phyloP scores from a whole-genome alignment of 2,888 invertebrate genomes.

The Clanis bilineata region DNA sequence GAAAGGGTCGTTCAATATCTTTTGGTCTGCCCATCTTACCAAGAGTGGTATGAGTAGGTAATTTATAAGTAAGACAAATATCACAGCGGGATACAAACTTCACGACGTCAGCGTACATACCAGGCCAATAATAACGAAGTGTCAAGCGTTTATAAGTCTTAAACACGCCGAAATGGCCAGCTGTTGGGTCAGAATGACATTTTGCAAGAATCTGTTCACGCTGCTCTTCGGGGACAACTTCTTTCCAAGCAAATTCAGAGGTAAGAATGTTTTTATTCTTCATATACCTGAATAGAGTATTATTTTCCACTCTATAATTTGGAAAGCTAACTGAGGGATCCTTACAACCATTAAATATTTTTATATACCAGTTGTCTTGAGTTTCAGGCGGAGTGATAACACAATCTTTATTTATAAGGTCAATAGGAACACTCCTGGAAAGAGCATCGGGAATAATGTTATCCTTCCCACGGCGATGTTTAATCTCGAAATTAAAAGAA shows the following conservation, averaged over 20 bases:
- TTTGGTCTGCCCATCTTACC: constrained; percentile 32
- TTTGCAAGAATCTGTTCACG: constrained; percentile 17
- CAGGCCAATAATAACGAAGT: constrained; percentile 29
- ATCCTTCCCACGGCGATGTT: constrained; percentile 30
- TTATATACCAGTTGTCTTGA: constrained; percentile 23
- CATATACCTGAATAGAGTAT: constrained; percentile 20
- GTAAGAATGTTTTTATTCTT: constrained; percentile 21
- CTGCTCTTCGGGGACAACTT: constrained; percentile 25
- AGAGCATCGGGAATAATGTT: constrained; percentile 31
- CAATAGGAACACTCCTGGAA: not conserved
- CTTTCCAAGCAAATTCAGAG: constrained; percentile 33
- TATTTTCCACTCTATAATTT: constrained; percentile 25
- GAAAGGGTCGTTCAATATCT: constrained; percentile 17
- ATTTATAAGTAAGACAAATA: not conserved
- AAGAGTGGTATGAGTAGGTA: constrained; percentile 13
- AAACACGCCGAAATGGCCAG: constrained; percentile 29
- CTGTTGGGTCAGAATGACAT: constrained; percentile 29
- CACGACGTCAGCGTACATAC: not conserved
- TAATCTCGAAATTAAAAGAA: constrained; percentile 29
- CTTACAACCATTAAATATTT: constrained; percentile 24
- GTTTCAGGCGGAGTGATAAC: not conserved
- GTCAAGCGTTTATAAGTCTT: constrained; percentile 32
- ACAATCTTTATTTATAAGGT: too few species aligned
- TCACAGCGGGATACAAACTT: not conserved
- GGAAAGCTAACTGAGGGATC: constrained; percentile 20